phyloP scores from a whole-genome alignment of 2,113 vertebrate genomes.

The Anoura caudifer region DNA sequence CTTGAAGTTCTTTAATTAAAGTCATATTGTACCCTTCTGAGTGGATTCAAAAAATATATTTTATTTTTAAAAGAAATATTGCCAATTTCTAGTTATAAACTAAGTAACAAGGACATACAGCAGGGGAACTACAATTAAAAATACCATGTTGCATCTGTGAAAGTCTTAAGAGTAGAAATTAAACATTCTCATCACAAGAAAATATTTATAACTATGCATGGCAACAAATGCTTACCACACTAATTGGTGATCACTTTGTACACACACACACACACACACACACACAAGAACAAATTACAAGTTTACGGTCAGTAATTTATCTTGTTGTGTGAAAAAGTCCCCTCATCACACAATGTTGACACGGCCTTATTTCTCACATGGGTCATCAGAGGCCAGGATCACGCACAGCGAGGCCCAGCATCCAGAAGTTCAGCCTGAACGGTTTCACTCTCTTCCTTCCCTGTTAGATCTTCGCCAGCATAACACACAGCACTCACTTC shows the following conservation, averaged over 20 bases:
- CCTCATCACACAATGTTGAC: not conserved
- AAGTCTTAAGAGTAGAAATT: not conserved
- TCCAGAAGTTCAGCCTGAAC: not conserved
- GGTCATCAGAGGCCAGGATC: not conserved
- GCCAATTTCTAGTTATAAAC: not conserved
- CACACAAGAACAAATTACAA: not conserved
- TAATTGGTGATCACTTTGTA: not conserved
- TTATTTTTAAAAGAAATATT: not conserved
- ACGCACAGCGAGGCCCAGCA: not conserved
- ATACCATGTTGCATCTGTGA: not conserved
- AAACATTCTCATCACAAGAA: not conserved
- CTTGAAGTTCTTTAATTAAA: not conserved
- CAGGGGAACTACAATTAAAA: not conserved
- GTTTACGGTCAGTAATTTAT: not conserved
- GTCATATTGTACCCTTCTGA: not conserved
- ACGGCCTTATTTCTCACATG: not conserved
- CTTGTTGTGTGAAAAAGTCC: not conserved
- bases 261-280: not conserved
- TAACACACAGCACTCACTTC: not conserved
- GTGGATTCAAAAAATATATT: not conserved
- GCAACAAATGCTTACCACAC: not conserved
- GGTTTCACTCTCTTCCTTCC: not conserved
- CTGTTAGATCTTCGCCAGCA: not conserved
- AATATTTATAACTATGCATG: not conserved
- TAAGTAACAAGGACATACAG: not conserved